Percentiles rank a stretch among this genome's conserved stretches.
Evolutionary conservation across 2,797 vertebrate species (phyloP).

Genomic region (Rhyacichthys aspro): DNA sequence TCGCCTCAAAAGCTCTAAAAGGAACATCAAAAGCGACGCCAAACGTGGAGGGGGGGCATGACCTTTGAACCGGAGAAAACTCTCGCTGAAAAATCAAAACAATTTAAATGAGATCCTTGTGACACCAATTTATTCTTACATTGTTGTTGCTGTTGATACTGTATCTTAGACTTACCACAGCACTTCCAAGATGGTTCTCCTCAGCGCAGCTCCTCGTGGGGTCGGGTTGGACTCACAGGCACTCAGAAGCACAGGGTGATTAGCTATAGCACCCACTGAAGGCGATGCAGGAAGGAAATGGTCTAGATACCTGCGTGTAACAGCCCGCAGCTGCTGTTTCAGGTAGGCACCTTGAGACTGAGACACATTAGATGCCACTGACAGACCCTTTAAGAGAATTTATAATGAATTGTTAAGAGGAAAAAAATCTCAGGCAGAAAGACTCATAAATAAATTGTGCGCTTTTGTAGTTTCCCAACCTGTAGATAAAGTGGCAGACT

Average conservation of each 20-base stretch:
- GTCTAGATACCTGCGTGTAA: constrained; percentile 88
- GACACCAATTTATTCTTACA: too few species aligned
- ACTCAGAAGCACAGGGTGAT: constrained; percentile 89
- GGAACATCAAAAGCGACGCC: constrained; percentile 84
- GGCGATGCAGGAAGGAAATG: constrained; percentile 89
- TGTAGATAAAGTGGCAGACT: constrained; percentile 93
- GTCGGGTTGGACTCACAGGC: constrained; percentile 77
- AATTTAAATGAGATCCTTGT: neutral
- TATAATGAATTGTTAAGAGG: neutral
- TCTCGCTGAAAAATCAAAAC: constrained; percentile 77
- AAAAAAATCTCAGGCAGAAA: neutral
- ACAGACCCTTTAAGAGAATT: constrained; percentile 84
- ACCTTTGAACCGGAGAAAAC: constrained; percentile 90
- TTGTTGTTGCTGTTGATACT: neutral
- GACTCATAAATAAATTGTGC: neutral
- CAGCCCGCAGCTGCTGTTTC: constrained; percentile 88
- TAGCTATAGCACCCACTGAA: constrained; percentile 63
- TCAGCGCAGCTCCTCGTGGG: constrained; percentile 72
- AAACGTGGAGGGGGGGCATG: constrained; percentile 85
- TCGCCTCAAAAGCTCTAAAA: constrained; percentile 85
- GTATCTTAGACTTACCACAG: constrained; percentile 80
- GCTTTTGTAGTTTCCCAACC: constrained; percentile 63
- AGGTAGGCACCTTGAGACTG: constrained; percentile 87
- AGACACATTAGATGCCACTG: constrained; percentile 84
- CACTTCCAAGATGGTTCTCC: constrained; percentile 83